Evolutionary conservation across 2,113 vertebrate species (phyloP).

Genomic region (Syngnathus typhle): DNA sequence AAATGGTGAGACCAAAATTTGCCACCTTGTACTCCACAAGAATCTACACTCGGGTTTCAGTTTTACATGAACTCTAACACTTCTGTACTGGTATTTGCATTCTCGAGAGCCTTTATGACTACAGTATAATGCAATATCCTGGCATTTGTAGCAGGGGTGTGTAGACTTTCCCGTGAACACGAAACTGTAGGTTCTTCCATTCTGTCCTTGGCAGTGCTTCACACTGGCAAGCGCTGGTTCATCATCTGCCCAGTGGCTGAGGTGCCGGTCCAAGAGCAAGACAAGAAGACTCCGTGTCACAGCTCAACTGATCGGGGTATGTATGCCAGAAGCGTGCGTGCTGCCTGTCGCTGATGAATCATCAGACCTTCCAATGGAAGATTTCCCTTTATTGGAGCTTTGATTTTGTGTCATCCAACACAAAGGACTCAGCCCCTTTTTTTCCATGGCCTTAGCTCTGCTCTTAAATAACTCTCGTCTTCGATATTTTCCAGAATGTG

Average conservation of each 20-base stretch:
- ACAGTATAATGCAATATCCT: not conserved
- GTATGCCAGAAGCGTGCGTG: not conserved
- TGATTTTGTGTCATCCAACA: not conserved
- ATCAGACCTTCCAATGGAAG: not conserved
- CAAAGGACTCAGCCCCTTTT: not conserved
- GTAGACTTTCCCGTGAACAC: not conserved
- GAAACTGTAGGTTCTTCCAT: not conserved
- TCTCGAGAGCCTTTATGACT: not conserved
- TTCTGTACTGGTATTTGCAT: not conserved
- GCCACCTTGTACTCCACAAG: not conserved
- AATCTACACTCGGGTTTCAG: not conserved
- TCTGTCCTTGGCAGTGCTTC: slow-evolving; percentile 76
- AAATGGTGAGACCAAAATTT: slow-evolving; percentile 74
- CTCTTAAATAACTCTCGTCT: slow-evolving; percentile 21
- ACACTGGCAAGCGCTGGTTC: slow-evolving; percentile 97
- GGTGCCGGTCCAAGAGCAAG: slow-evolving; percentile 65
- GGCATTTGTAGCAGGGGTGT: not conserved
- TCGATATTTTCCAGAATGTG: slow-evolving; percentile 49
- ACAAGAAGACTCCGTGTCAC: slow-evolving; percentile 50
- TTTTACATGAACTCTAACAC: not conserved
- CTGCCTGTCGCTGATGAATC: too few relatives aligned
- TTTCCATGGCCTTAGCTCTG: slow-evolving; percentile 6
- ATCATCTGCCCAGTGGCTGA: slow-evolving; percentile 96
- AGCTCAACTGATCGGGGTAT: slow-evolving; percentile 48
- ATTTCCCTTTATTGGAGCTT: not conserved